Base-by-base conservation (phyloP, 2,113 vertebrate genomes). In the Upupa epops region DNA sequence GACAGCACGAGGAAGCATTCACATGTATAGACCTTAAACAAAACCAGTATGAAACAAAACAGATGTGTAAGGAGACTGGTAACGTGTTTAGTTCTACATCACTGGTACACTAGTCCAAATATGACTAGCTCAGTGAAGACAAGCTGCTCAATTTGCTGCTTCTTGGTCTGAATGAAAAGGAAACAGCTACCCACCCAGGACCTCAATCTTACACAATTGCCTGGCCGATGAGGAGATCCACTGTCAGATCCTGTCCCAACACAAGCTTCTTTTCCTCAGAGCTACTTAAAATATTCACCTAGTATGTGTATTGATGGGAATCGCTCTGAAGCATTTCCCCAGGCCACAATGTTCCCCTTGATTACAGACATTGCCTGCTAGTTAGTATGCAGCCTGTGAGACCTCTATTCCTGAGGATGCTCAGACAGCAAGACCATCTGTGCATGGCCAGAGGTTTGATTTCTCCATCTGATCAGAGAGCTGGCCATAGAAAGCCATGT, bases 371-470 rank as follows among this genome's bases (percentile, higher is more conserved):
- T 34, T 70, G 55, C 21, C 71, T 68, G 40, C 52, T 74, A 56
- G 65, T 90, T 54, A 86, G 64, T 17, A 88, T 34, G 42, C 69
- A 88, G 72, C 64, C 49, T 42, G 32, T 17, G 69, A 89, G 88
- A 86, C 69, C 60, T 95, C 52, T 46, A 1, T 8, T 93, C 83
- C 80, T 71, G 56, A 52, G 61, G 76, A 76, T 71, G 76, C 69
- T 86, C 73, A 88, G 83, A 52, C 80, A 88, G 69, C 54, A 80
- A 66, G 48, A 71, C 48, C 86, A 86, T 51, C 86, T 88, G 45
- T 83, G 52, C 80, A 68, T 37, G 64, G 83, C 76, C 69, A 77
- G 80, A 70, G 59, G 59, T 88, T 89, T 88, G 21, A 74, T 77
- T 86, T 83, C 73, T 29, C n/a, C 58, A 19, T n/a, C 69, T 66